Evolutionary conservation across 2,888 invertebrate genomes (phyloP).

Genomic region (Opisthograptis luteolata): DNA sequence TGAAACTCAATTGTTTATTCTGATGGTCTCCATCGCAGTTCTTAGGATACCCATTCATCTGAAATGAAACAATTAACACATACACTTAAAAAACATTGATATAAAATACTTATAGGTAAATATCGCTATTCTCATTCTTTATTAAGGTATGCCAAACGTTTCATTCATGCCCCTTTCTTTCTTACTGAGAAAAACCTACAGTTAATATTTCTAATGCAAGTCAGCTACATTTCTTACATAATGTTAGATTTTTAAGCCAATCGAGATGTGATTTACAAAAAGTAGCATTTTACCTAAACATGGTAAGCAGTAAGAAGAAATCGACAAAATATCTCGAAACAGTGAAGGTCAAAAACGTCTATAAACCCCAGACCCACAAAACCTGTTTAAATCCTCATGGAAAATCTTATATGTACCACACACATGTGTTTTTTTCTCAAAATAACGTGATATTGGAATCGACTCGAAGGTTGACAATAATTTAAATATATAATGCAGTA

Average conservation of each 20-base stretch:
- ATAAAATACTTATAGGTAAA: no score
- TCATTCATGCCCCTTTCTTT: no score
- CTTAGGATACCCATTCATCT: no score
- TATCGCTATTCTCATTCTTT: no score
- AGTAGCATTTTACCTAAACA: conserved; percentile 12
- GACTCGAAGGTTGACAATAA: conserved; percentile 3
- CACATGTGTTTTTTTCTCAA: conserved; percentile 10
- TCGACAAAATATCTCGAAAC: conserved; percentile 17
- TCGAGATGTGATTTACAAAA: not conserved
- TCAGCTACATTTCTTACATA: no score
- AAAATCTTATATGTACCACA: conserved; percentile 19
- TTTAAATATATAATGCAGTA: not conserved
- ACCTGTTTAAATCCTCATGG: conserved; percentile 29
- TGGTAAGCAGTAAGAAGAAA: conserved; percentile 11
- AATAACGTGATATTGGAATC: conserved; percentile 3
- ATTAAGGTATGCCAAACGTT: no score
- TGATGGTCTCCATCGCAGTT: no score
- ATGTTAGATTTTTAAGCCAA: not conserved
- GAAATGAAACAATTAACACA: no score
- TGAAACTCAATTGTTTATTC: no score
- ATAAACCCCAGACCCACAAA: conserved; percentile 14
- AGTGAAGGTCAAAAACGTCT: conserved; percentile 21
- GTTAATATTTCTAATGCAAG: no score
- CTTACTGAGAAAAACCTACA: no score
- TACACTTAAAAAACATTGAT: no score